Base-by-base conservation (phyloP, 2,888 invertebrate species). In the Philhelius pedissequus region DNA sequence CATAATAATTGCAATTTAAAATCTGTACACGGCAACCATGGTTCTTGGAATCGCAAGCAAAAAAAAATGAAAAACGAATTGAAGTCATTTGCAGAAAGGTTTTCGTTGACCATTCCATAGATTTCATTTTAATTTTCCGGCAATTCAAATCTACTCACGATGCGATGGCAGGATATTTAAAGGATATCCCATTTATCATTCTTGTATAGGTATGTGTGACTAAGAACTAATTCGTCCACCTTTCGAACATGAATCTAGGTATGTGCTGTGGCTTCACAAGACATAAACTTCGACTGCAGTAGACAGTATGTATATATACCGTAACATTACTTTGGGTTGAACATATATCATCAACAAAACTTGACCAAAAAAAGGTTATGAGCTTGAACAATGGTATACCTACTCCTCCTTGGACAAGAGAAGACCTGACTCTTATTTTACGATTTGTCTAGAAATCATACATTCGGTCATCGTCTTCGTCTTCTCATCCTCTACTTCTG, bases 111-210 rank as follows among this genome's bases (percentile, higher is more conserved):
- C 58, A 70, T 70, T 48, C 66, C 45, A 52, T 38, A 66, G 58
- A 64, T 87, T 89, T 88, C 89, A 89, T 89, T 90, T 90, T 89
- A 90, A 90, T 90, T 89, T 89, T 89, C 88, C 89, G 89, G 89
- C 89, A 90, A 87, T 88, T 87, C 87, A 48, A 64, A 32, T 48
- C 64, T 22, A 43, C 62, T 64, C 48, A 48, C 58, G 25, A 87
- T 78, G 86, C 82, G 81, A 82, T 81, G 76, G 86, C 86, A 87
- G 86, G 87, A 86, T 79, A 79, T 84, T 81, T 83, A 81, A 87
- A 74, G 87, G 80, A 86, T 86, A 86, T 86, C 71, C 60, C 18
- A 54, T 43, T 54, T 73, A 58, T 73, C 77, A 78, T 78, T 68
- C 22, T 15, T 27, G n/a, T n/a, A n/a, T n/a, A n/a, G n/a, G n/a